Base-by-base conservation (phyloP, 2,797 vertebrate species). In the Scolopax rusticola region DNA sequence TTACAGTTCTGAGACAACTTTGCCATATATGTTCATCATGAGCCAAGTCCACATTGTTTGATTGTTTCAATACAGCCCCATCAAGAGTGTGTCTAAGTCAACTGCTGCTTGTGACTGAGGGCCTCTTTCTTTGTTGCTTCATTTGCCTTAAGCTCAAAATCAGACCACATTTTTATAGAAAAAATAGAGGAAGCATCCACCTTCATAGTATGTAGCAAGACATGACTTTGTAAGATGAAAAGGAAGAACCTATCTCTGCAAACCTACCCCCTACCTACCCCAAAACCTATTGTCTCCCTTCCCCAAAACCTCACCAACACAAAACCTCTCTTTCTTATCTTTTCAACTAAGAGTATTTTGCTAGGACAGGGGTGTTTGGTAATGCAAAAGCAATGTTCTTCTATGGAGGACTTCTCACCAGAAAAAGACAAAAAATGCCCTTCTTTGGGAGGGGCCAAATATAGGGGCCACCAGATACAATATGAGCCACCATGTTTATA, bases 401-500 rank as follows among this genome's bases (percentile, higher is more conserved):
- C 19, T 73, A 1, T 70, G 50, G 45, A 69, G 15, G 23, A 15
- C n/a, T 47, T 71, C 21, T 40, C 13, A 79, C 9, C n/a, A 64
- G n/a, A 16, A 30, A 60, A 74, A 73, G 21, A 60, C 6, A 8
- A 56, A 45, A 67, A 76, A 41, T 4, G 4, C 38, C 8, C 20
- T 68, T 73, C 19, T 91, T 32, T n/a, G 33, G 17, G 43, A 50
- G 0, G 1, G 36, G n/a, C 11, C 51, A 53, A 30, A 28, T 53
- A 18, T 18, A 18, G 28, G 16, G 28, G 16, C 28, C 11, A 8
- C 51, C 28, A 53, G 28, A 32, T 77, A 23, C 16, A n/a, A 6
- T 25, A 33, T 0, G 1, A 93, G 14, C 11, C 23, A 48, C 40
- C 15, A 2, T 0, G 3, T 50, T 0, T 50, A 45, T 54, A 79